Conservation (phyloP, 2,797 vertebrate genomes). For the Phrynocephalus guinanensis region DNA sequence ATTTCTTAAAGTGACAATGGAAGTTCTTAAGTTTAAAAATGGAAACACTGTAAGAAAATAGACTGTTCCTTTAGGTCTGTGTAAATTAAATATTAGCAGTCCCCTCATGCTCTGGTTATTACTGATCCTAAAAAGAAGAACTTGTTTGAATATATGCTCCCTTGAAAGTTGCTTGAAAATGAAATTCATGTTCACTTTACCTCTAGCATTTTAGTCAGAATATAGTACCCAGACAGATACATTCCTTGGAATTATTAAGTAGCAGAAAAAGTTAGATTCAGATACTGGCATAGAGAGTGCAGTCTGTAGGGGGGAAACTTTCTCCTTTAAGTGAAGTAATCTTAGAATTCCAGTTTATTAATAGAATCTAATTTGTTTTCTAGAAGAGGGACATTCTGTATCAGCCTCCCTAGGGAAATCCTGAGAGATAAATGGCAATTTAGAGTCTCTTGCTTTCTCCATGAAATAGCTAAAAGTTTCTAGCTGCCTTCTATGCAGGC, state of each 20-base stretch:
- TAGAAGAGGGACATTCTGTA: neutral
- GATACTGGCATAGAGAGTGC: neutral
- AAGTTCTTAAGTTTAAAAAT: constrained; percentile 28
- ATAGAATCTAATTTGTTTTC: neutral
- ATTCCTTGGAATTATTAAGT: neutral
- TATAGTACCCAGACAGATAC: neutral
- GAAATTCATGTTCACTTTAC: neutral
- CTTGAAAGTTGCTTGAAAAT: neutral
- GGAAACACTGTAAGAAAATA: constrained; percentile 46
- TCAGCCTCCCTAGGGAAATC: neutral
- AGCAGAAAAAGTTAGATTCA: neutral
- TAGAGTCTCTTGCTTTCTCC: neutral
- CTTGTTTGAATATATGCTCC: neutral
- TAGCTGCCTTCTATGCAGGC: neutral
- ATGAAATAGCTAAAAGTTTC: neutral
- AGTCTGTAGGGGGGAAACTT: neutral
- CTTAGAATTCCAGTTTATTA: neutral
- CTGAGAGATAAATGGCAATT: neutral
- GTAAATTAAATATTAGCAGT: neutral
- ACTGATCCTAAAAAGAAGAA: neutral
- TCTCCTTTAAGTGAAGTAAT: neutral
- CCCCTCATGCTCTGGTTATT: neutral
- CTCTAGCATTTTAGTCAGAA: neutral
- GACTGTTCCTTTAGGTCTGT: neutral
- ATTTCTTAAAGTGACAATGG: neutral